A percentile compares a stretch with the other conserved stretches of the same genome.
phyloP scores from a whole-genome alignment of 2,888 invertebrate genomes.

The Tridacna gigas region DNA sequence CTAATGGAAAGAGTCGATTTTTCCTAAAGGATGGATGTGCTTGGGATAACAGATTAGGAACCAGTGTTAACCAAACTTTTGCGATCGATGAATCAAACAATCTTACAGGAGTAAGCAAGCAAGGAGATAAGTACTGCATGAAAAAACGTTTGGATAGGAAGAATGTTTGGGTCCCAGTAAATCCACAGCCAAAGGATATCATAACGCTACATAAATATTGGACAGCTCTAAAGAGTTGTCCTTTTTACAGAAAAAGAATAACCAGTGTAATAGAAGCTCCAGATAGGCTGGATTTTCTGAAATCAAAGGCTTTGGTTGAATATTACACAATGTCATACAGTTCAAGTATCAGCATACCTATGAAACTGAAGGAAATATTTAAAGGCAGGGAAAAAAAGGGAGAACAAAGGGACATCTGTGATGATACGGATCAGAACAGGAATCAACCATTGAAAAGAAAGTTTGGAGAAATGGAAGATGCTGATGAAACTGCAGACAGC shows the following conservation, averaged over 20 bases:
- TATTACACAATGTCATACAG: not conserved
- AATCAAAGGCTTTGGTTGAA: constrained; percentile 2
- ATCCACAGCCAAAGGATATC: constrained; percentile 20
- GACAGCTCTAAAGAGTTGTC: constrained; percentile 18
- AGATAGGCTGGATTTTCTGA: not conserved
- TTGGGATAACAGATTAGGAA: constrained; percentile 14
- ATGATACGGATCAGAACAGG: not conserved
- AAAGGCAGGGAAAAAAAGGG: not conserved
- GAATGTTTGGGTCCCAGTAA: not conserved
- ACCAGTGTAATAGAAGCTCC: constrained; percentile 12
- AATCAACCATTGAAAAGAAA: not conserved
- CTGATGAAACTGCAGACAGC: not conserved
- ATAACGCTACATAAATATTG: constrained; percentile 24
- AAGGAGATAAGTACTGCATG: not conserved
- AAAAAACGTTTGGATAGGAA: constrained; percentile 11
- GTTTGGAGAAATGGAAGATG: not conserved
- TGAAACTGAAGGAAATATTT: not conserved
- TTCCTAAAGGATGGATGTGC: constrained; percentile 24
- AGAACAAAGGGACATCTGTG: not conserved
- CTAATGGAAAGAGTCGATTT: not conserved
- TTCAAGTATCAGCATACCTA: not conserved
- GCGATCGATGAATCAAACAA: not conserved
- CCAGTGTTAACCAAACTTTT: constrained; percentile 20
- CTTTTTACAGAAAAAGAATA: constrained; percentile 8
- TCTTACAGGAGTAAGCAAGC: not conserved